Conservation (phyloP, 2,797 vertebrate genomes). For the Myotis findleyi region DNA sequence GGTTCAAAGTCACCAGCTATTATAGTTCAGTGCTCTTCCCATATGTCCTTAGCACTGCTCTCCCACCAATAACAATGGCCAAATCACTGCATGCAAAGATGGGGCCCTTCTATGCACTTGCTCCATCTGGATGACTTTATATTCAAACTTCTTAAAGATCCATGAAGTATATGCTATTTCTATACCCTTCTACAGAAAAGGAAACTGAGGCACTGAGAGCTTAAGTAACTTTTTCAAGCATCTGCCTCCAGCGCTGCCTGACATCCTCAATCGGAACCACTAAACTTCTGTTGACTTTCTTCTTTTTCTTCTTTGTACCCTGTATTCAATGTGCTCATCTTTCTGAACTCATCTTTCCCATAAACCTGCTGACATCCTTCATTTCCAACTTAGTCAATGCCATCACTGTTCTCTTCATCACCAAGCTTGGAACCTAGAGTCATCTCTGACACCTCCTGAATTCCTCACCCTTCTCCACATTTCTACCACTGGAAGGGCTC, state of each 20-base stretch:
- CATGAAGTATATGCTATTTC: neutral
- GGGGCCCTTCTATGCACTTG: neutral
- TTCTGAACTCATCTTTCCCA: neutral
- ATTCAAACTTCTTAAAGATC: neutral
- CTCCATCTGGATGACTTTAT: neutral
- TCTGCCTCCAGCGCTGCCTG: neutral
- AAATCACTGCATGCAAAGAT: neutral
- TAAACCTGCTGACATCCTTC: neutral
- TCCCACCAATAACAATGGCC: neutral
- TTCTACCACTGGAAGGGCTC: neutral
- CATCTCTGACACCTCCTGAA: neutral
- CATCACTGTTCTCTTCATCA: neutral
- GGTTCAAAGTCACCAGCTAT: neutral
- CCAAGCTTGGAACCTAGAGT: neutral
- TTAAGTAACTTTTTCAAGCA: neutral
- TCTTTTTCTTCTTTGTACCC: neutral
- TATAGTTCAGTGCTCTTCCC: neutral
- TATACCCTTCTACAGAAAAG: neutral
- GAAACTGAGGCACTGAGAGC: neutral
- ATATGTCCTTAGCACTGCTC: neutral
- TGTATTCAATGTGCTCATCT: neutral
- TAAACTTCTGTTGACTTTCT: neutral
- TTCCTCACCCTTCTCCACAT: neutral
- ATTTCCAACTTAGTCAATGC: neutral
- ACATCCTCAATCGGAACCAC: neutral